Evolutionary conservation across 2,888 invertebrate species (phyloP), one percentile per base, ranked within the genome.

Genomic region (Suillia variegata): DNA sequence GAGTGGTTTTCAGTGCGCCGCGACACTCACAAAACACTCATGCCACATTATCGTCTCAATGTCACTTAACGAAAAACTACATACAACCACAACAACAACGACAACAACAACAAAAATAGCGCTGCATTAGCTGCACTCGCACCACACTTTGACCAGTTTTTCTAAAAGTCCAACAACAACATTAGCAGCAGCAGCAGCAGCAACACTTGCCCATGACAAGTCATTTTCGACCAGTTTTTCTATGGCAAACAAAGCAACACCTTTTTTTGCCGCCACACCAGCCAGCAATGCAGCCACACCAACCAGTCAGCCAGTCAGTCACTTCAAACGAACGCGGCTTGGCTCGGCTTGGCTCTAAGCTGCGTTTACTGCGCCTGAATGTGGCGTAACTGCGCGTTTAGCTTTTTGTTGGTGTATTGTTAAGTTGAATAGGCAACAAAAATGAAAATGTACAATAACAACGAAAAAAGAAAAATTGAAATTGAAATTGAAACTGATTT

Each of bases 141-240:
- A 67, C 67, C 38, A 13, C 15, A 13, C 38, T 38, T 38, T 38
- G 38, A n/a, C 38, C 38, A 38, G 38, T 38, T 38, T n/a, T n/a
- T n/a, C n/a, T 38, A 38, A n/a, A 13, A 5, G 38, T 38, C 38
- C n/a, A 38, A 62, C 48, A 45, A 31, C 42, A 52, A 59, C 58
- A 50, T 52, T 52, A 45, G 56, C 52, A 49, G 52, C 60, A 61
- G 58, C 53, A 31, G 56, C 47, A 64, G 50, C 64, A 60, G 54
- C 66, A 67, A 59, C 59, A 61, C 64, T 50, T 62, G 38, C 52
- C 21, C 48, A 34, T n/a, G 47, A 54, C 54, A 54, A 54, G 33
- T 31, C 31, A 54, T 45, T 54, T 54, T 54, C 47, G 47, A 54
- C 54, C 54, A 54, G 54, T 47, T 54, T 54, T 54, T 38, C 42